A percentile compares a stretch with the other conserved stretches of the same genome.
These are phyloP conservation scores for Coilia nasus DNA, from an alignment of 2,797 vertebrate species.

Conservation along the genomic window DNA sequence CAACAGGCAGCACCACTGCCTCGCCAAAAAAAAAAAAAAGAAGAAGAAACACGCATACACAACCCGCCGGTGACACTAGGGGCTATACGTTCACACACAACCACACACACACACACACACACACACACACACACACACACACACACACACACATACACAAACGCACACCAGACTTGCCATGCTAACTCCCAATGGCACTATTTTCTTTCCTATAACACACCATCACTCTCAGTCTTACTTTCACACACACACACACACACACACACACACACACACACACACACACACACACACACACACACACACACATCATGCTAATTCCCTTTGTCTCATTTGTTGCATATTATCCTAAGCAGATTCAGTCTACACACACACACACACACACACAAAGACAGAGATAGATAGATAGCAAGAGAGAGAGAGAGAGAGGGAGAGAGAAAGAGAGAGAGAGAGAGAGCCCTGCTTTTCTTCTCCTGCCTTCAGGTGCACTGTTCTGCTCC, in stretches of 20 bases:
- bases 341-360: constrained; percentile 24
- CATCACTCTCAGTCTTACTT: not conserved
- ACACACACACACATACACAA: not conserved
- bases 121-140: not conserved
- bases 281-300: constrained; percentile 10
- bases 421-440: too few species aligned
- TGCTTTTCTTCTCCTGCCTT: not conserved
- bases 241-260: not conserved
- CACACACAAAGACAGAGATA: not conserved
- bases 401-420: not conserved
- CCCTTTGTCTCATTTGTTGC: not conserved
- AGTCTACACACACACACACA: not conserved
- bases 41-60: not conserved
- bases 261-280: not conserved
- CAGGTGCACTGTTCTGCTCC: not conserved
- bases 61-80: not conserved
- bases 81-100: not conserved
- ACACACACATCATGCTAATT: not conserved
- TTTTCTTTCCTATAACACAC: not conserved
- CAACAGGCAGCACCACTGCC: constrained; percentile 8
- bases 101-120: not conserved
- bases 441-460: not conserved
- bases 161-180: not conserved
- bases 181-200: not conserved
- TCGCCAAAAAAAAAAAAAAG: not conserved